Percentiles rank a stretch among this genome's conserved stretches.
phyloP scores from a whole-genome alignment of 2,888 invertebrate species.

The Ptilodon capucinus region DNA sequence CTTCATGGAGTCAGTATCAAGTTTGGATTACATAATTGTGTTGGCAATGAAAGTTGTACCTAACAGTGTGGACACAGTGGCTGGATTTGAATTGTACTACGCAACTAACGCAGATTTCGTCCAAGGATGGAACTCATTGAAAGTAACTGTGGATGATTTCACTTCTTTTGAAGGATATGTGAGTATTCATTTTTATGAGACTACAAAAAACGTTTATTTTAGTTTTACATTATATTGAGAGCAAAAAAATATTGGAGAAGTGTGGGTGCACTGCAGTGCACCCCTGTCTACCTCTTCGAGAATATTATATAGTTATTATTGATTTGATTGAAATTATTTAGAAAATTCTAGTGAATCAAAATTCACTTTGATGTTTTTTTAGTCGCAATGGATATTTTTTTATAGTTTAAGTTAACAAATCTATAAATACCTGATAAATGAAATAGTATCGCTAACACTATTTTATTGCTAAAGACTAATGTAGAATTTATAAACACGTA shows the following conservation, averaged over 20 bases:
- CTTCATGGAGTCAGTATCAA: conserved; percentile 29
- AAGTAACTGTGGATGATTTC: conserved; percentile 32
- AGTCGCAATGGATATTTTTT: too few species aligned
- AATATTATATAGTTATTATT: too few species aligned
- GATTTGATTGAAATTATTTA: too few species aligned
- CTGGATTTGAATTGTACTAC: conserved; percentile 37
- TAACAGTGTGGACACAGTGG: conserved; percentile 33
- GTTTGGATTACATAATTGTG: conserved; percentile 40
- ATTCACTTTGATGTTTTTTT: too few species aligned
- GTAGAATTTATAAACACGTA: neutral
- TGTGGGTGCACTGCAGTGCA: too few species aligned
- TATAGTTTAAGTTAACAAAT: too few species aligned
- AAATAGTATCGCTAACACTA: neutral
- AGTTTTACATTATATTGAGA: neutral
- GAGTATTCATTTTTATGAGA: conserved; percentile 19
- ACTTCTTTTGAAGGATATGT: conserved; percentile 39
- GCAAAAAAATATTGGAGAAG: too few species aligned
- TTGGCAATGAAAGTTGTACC: conserved; percentile 35
- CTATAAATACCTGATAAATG: too few species aligned
- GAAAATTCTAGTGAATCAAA: too few species aligned
- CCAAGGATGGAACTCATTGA: conserved; percentile 41
- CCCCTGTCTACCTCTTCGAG: too few species aligned
- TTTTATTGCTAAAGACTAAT: neutral
- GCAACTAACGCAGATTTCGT: conserved; percentile 28
- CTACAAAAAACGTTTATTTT: neutral